Base-by-base conservation (phyloP, 2,888 invertebrate genomes). In the Trisateles emortualis region DNA sequence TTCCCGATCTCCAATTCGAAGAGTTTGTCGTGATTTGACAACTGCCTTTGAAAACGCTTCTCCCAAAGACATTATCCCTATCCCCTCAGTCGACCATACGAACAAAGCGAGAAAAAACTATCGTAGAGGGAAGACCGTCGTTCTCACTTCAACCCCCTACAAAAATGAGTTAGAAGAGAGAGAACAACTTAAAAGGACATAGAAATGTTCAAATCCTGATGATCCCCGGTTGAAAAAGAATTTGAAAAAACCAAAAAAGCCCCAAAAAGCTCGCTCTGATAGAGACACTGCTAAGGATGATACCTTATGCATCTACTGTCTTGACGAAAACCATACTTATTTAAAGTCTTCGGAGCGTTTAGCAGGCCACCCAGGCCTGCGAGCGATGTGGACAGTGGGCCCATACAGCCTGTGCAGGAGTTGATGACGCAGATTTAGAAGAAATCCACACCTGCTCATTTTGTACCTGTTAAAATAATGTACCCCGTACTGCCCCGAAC, bases 81-180 rank as follows among this genome's bases (percentile, higher is more conserved):
- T 41, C 30, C 41, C 41, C 0, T n/a, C 41, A 43, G 59, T 59
- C 29, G 32, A 65, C 52, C 56, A 47, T 39, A 52, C 41, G 43
- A 60, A 17, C 33, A 38, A 68, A 60, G 58, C 46, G 19, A 67
- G 68, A 44, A 68, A 41, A 41, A 41, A 41, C 10, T 29, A 41
- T 41, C 41, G 30, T 10, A 14, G 41, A 30, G 66, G 60, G 22
- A 68, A 69, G 59, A 64, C 64, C 14, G 65, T 46, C 24, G 52
- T 72, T 41, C 43, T 68, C 13, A 69, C 65, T 49, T 69, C 64
- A 46, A 63, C 64, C 14, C 59, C 63, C 24, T 65, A 69, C 45
- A 64, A 64, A 64, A 67, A 47, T 6, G 52, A 68, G 35, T 33
- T 60, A 42, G 59, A 61, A 44, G 59, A 64, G 33, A n/a, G 50